Base-by-base conservation (phyloP, 2,113 vertebrate genomes). In the Alexandromys fortis region DNA sequence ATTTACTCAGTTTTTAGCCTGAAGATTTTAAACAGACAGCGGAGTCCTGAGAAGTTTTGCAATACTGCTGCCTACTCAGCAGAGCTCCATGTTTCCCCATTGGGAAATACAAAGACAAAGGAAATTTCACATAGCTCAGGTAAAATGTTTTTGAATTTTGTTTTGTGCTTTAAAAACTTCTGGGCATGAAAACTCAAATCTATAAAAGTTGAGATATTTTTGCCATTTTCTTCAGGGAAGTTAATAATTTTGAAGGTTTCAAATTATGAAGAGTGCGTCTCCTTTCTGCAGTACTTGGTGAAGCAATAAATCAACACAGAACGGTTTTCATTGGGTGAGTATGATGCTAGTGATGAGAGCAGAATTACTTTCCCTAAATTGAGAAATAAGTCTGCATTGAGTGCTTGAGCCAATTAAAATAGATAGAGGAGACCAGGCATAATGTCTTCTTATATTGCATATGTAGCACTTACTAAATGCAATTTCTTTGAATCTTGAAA, bases 171-270 rank as follows among this genome's bases (percentile, higher is more conserved):
- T 79, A 16, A 95, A 95, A 95, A 28, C 4, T n/a, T 96, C 78
- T 82, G n/a, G 97, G 94, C 73, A 92, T 98, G 95, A 92, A 97
- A 98, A 98, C 97, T 91, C 94, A 98, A 97, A 96, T 96, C 93
- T 90, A 93, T 96, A 94, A 93, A 97, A 88, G 65, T 89, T 94
- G 94, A 97, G 92, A 98, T 98, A 96, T 97, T 91, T 96, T 92
- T 87, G 92, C 97, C 96, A 98, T 98, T 98, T 98, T 97, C 85
- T 98, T 97, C 81, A 94, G 96, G 97, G 95, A 92, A 96, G 70
- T 38, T 93, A 97, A 83, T 97, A 96, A 98, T 98, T 95, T 96
- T 11, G 5, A 95, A 95, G 82, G 52, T 45, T 97, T 97, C 96
- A 94, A 96, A 63, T 78, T 88, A 85, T 97, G 95, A 49, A 91